Evolutionary conservation across 2,888 invertebrate species (phyloP), one percentile per base, ranked within the genome.

Genomic region (Melangyna quadrimaculata): DNA sequence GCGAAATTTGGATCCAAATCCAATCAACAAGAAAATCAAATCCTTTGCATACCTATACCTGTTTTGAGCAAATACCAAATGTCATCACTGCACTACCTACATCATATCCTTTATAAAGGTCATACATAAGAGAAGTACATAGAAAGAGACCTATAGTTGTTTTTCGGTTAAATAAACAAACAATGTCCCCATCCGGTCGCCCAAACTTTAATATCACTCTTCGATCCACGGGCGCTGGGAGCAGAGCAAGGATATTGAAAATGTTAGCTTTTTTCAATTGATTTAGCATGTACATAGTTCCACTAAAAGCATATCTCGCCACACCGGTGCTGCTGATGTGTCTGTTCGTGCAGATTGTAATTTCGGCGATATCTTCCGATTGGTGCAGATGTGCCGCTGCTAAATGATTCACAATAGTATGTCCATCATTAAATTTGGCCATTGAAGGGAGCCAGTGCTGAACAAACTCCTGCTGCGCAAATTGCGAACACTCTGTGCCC

Each of bases 221-320:
- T 14, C 7, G 0, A 12, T 1, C 22, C 5, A 27, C 8, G 10
- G 5, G 6, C 6, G 10, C 10, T 3, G 1, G 1, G 10, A 43
- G 37, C 48, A 69, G 53, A 19, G 55, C 61, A 61, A 72, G 80
- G 77, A 77, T 80, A 81, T 86, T 77, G 77, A 73, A 81, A 81
- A 86, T 77, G 73, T 86, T 86, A 53, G 73, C 55, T 73, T 86
- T 86, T 86, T 71, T 77, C 77, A 78, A 86, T 86, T 81, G 86
- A 86, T 81, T 81, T 81, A 78, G 67, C 80, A 48, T 77, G 67
- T 73, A n/a, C n/a, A n/a, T n/a, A 81, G 69, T 69, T 86, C 32
- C 55, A 27, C 80, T 77, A 73, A 81, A 80, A 80, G 75, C 80
- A 80, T 72, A 71, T 72, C 69, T 67, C 65, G 48, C 35, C 63